Evolutionary conservation across 2,888 invertebrate genomes (phyloP).

Genomic region (Coelopa pilipes): DNA sequence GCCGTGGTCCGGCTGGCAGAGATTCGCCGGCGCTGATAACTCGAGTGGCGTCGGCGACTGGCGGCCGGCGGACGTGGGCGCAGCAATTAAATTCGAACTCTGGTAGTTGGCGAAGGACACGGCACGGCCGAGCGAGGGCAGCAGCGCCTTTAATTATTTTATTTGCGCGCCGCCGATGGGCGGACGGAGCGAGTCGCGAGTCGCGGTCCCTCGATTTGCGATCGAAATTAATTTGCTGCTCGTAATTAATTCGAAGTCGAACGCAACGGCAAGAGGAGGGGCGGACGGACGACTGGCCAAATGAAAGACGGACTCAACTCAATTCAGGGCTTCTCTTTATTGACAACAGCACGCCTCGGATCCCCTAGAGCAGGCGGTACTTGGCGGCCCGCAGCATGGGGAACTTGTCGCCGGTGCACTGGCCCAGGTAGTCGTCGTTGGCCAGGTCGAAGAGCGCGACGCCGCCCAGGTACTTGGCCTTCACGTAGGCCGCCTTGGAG

Average conservation of each 20-base stretch:
- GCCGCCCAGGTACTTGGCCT: conserved; percentile 81
- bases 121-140: not conserved
- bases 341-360: too few relatives aligned
- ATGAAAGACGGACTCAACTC: too few relatives aligned
- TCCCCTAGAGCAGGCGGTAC: conserved; percentile 68
- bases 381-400: conserved; percentile 82
- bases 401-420: conserved; percentile 82
- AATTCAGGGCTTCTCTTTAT: too few relatives aligned
- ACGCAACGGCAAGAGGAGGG: too few relatives aligned
- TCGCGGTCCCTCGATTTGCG: conserved; percentile 21
- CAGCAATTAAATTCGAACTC: conserved; percentile 54
- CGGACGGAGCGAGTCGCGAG: conserved; percentile 7
- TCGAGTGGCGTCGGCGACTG: conserved; percentile 37
- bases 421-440: conserved; percentile 83
- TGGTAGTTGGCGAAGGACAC: conserved; percentile 33
- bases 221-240: conserved; percentile 57
- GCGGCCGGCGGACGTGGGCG: conserved; percentile 51
- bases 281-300: too few relatives aligned
- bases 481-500: conserved; percentile 79
- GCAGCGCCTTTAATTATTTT: conserved; percentile 37
- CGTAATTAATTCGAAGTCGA: conserved; percentile 56
- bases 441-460: conserved; percentile 80
- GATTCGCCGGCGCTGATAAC: conserved; percentile 54
- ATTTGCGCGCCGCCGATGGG: conserved; percentile 14
- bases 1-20: conserved; percentile 44